Percentiles rank a stretch among this genome's conserved stretches.
Evolutionary conservation across 2,113 vertebrate species (phyloP).

Genomic region (Festucalex cinctus): DNA sequence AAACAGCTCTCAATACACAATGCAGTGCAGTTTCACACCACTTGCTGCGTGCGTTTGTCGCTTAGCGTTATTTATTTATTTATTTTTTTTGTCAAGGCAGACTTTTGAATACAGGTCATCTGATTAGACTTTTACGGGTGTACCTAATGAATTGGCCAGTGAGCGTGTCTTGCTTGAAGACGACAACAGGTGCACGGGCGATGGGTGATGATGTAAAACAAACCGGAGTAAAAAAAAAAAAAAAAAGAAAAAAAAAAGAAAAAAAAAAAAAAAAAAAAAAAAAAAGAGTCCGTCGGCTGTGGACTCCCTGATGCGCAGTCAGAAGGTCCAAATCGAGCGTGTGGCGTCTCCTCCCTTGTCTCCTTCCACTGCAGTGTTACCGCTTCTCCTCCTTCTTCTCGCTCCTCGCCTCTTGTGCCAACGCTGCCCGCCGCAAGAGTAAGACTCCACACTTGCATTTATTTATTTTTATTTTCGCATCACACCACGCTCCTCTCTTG

Average conservation of each 20-base stretch:
- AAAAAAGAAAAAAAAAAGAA: too few species aligned
- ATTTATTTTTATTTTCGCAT: background rate
- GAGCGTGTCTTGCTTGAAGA: background rate
- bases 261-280: too few species aligned
- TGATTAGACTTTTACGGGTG: background rate
- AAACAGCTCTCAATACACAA: background rate
- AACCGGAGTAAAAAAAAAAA: slow-evolving; percentile 37
- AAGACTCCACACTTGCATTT: slow-evolving; percentile 50
- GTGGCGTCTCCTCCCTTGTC: slow-evolving; percentile 69
- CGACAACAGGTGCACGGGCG: slow-evolving; percentile 8
- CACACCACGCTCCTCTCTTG: slow-evolving; percentile 20
- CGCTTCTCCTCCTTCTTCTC: slow-evolving; percentile 42
- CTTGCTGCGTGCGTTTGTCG: background rate
- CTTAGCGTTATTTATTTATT: background rate
- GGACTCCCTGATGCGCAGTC: slow-evolving; percentile 65
- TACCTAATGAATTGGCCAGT: background rate
- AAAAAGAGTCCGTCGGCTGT: slow-evolving; percentile 39
- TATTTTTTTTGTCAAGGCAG: background rate
- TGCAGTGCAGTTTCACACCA: background rate
- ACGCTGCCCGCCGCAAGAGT: slow-evolving; percentile 57
- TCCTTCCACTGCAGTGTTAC: slow-evolving; percentile 62
- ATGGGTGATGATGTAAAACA: slow-evolving; percentile 14
- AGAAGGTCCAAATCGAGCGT: slow-evolving; percentile 53
- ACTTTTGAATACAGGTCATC: background rate
- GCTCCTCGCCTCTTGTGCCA: slow-evolving; percentile 55